Base-by-base conservation (phyloP, 2,113 vertebrate genomes). In the Syrrhaptes paradoxus region DNA sequence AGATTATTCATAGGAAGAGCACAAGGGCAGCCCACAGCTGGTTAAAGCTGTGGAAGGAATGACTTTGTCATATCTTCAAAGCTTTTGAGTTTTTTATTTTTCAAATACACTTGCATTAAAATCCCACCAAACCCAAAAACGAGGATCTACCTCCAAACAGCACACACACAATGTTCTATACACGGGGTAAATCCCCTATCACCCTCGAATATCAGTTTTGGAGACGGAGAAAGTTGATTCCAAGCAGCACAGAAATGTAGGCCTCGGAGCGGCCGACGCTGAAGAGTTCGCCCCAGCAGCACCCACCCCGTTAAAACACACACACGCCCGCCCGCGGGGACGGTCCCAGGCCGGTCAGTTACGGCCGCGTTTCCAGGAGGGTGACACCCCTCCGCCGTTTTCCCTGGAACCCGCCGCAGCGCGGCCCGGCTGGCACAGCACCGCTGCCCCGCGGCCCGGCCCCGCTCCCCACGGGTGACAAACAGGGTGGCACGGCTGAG, bases 321-420 rank as follows among this genome's bases (percentile, higher is more conserved):
- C 41, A 41, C 41, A 41, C 41, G 28, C 0, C 3, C 17, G 0
- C 17, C 0, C 4, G 43, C 2, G 46, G 6, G 2, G 49, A 2
- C 1, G 54, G 34, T 59, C n/a, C 43, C 0, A 21, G 46, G 2
- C 7, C 1, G 13, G 17, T 1, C 41, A 9, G 0, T 0, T 2
- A 41, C 17, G 36, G 73, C 54, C 31, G 1, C 11, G 9, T 13
- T 58, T 45, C 49, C 1, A 3, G 58, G 28, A 9, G 45, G 12
- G 17, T 18, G 5, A 13, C 1, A n/a, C 22, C 31, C n/a, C 10
- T 2, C 5, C 31, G 6, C 3, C 43, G 7, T 7, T 58, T 7
- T n/a, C 4, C 0, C 9, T 1, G 62, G 1, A 7, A 29, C 7
- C 13, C 2, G 3, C 2, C 36, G 1, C 2, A 24, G 12, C 45